These are phyloP conservation scores for Heterocephalus glaber DNA, from an alignment of 2,113 vertebrate genomes.

Conservation along the genomic window DNA sequence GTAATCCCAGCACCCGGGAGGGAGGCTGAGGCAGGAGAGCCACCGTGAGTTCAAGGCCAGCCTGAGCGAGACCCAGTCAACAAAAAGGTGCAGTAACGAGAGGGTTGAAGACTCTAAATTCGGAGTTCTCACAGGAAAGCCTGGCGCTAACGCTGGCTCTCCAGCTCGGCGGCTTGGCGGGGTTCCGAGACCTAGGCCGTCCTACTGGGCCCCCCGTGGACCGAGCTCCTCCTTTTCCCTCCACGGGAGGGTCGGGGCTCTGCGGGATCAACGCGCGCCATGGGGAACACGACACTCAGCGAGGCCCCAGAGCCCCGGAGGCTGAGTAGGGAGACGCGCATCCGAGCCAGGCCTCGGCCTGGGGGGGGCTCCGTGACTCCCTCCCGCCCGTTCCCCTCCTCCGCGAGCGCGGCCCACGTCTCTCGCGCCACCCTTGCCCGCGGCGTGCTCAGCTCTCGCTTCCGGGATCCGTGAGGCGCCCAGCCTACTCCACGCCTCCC, in stretches of 20 bases:
- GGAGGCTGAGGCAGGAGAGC: no score
- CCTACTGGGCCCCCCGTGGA: not conserved
- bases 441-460: not conserved
- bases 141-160: no score
- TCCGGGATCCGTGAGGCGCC: not conserved
- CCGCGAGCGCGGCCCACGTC: not conserved
- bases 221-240: not conserved
- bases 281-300: not conserved
- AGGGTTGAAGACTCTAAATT: no score
- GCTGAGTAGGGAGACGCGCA: not conserved
- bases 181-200: no score
- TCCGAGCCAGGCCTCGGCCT: not conserved
- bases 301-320: not conserved
- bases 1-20: no score
- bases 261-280: not conserved
- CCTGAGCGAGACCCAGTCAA: no score
- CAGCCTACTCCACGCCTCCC: not conserved
- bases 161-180: no score
- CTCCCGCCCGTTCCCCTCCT: not conserved
- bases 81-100: no score
- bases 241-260: not conserved
- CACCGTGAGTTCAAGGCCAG: no score
- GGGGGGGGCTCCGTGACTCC: not conserved
- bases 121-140: no score
- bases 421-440: not conserved